Percentiles rank a stretch among this genome's conserved stretches.
Evolutionary conservation across 1,140 invertebrate species (phyloP).

Genomic region (Zelostemma sp.): DNA sequence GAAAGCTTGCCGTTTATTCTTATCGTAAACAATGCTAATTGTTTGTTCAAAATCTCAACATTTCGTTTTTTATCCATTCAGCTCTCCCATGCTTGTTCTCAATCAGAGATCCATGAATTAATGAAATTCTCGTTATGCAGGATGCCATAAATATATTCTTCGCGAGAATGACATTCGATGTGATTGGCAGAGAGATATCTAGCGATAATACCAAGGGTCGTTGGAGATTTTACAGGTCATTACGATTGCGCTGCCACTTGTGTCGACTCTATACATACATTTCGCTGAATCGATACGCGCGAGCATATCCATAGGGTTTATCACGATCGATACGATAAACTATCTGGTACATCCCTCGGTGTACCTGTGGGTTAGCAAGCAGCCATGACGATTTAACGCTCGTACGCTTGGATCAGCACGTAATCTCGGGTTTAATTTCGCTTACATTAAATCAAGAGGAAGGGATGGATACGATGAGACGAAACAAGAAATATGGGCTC

Average conservation of each 20-base stretch:
- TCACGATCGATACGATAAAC: conserved; percentile 50
- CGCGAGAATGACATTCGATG: background rate
- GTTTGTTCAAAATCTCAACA: too few species aligned
- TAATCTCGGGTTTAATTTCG: conserved; percentile 54
- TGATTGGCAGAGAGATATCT: conserved; percentile 15
- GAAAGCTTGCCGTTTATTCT: too few species aligned
- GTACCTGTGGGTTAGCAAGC: conserved; percentile 34
- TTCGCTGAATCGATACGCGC: conserved; percentile 47
- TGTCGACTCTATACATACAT: conserved; percentile 32
- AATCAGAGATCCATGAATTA: too few species aligned
- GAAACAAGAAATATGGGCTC: conserved; percentile 14
- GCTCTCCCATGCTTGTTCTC: too few species aligned
- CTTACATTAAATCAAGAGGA: conserved; percentile 52
- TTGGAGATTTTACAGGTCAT: conserved; percentile 46
- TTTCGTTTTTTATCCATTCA: too few species aligned
- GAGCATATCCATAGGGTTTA: conserved; percentile 50
- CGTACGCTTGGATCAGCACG: conserved; percentile 45
- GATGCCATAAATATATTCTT: too few species aligned
- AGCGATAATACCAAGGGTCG: conserved; percentile 20
- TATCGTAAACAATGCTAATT: too few species aligned
- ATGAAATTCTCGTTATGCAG: too few species aligned
- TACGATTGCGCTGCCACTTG: conserved; percentile 25
- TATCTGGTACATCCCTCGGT: conserved; percentile 45
- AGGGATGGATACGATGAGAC: conserved; percentile 15
- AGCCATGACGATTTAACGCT: conserved; percentile 50